Base-by-base conservation (phyloP, 2,888 invertebrate genomes). In the Pterobdella sp. region DNA sequence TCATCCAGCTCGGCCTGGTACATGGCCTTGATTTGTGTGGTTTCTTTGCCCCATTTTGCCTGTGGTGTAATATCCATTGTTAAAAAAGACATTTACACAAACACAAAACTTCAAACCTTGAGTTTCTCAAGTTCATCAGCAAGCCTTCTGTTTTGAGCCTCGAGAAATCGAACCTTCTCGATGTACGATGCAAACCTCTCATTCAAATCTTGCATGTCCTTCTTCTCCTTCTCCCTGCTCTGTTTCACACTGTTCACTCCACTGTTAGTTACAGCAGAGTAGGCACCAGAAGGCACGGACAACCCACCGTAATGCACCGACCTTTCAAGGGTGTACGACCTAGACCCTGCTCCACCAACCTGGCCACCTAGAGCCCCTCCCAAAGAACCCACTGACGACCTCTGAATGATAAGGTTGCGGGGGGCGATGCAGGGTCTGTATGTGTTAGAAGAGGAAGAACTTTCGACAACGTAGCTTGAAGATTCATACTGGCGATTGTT, bases 181-280 rank as follows among this genome's bases (percentile, higher is more conserved):
- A 86, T 86, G 80, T 86, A 86, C 80, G 80, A 82, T 75, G 86
- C 86, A 74, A 86, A 84, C 64, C 86, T 80, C 79, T 86, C 86
- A 79, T 86, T 86, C 76, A 86, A 79, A 76, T 86, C 85, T 78
- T 83, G 83, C 82, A 86, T 82, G 78, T 86, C 86, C 77, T 84
- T 84, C 83, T 86, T 86, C 79, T 86, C 86, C 76, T 80, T 80
- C 76, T 84, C 85, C 42, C 86, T 79, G 69, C 78, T 78, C 68
- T 81, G 79, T 75, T 84, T 84, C 34, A 85, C 82, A 67, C 80
- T 81, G 72, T 79, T 82, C 14, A 85, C 85, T 49, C 82, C 83
- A 34, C 78, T 77, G 71, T 74, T 77, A 26, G 80, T 78, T 35
- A 81, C 75, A 75, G 78, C 80, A 36, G 78, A 69, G 75, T 77